Base-by-base conservation (phyloP, 2,113 vertebrate species). In the Blennius ocellaris region DNA sequence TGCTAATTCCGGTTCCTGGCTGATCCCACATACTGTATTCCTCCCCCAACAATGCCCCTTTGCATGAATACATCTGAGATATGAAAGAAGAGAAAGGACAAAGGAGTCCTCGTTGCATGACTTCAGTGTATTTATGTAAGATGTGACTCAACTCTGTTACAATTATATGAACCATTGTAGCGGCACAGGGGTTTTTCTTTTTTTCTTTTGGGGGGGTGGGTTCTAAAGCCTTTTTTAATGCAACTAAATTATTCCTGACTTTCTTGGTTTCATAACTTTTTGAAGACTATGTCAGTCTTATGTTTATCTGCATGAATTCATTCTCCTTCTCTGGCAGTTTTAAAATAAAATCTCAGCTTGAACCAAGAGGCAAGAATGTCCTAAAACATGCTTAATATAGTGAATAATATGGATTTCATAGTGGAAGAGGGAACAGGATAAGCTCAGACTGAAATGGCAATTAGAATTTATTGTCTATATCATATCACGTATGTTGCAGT, bases 121-220 rank as follows among this genome's bases (percentile, higher is more conserved):
- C 52, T 66, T 78, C 52, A 50, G 48, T 61, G 49, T 63, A 63
- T 78, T 75, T 78, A 76, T 49, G 39, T 76, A 59, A 79, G 61
- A 60, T 1, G 37, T 78, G 50, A 81, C 40, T 79, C 59, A 65
- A 14, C 51, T 58, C 39, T 16, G 3, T 45, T 16, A 40, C 30
- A 72, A 73, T 64, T 64, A 69, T 16, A 44, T 30, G 40, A 71
- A 57, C 11, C 45, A 17, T 5, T 52, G 59, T 8, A 69, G 70
- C 40, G 41, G 17, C 21, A 37, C 38, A 66, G 17, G 72, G 47
- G 62, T 45, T 45, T 30, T 30, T 30, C 2, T 30, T 30, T 2
- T 30, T 30, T 30, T 30, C 4, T 30, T 30, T 30, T 30, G 21
- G 21, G 21, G 21, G 21, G 21, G 21, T 2, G 21, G 21, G 38